A percentile compares a stretch with the other conserved stretches of the same genome.
phyloP scores from a whole-genome alignment of 2,888 invertebrate genomes.

The Oasisia sp. region DNA sequence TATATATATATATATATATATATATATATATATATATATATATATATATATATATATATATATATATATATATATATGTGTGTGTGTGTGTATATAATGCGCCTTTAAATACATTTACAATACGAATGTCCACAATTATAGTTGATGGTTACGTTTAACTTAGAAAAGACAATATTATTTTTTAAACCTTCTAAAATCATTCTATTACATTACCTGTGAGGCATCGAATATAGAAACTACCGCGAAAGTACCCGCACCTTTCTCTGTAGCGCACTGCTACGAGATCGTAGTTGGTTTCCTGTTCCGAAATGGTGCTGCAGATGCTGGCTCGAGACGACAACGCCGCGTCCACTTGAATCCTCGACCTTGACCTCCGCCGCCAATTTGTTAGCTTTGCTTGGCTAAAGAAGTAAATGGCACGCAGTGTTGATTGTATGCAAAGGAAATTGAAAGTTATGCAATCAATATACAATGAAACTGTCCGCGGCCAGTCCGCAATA shows the following conservation, averaged over 20 bases:
- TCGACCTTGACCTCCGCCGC: conserved; percentile 9
- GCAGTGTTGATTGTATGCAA: neutral
- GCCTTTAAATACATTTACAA: no score
- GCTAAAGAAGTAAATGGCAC: neutral
- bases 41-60: no score
- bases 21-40: no score
- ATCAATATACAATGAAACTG: no score
- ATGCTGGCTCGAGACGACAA: neutral
- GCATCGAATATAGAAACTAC: neutral
- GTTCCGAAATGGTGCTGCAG: neutral
- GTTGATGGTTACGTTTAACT: no score
- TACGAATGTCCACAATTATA: no score
- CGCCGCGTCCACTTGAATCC: neutral
- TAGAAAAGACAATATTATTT: no score
- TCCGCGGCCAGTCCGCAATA: no score
- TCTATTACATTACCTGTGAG: neutral
- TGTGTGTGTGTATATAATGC: no score
- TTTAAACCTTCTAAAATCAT: no score
- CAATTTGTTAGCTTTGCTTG: neutral
- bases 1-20: no score
- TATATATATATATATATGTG: no score
- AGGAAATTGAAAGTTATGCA: neutral
- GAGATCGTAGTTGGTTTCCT: neutral
- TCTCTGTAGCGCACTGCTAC: neutral
- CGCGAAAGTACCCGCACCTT: neutral